Evolutionary conservation across 2,113 vertebrate genomes (phyloP), one percentile per base, ranked within the genome.

Genomic region (Pluvialis apricaria): DNA sequence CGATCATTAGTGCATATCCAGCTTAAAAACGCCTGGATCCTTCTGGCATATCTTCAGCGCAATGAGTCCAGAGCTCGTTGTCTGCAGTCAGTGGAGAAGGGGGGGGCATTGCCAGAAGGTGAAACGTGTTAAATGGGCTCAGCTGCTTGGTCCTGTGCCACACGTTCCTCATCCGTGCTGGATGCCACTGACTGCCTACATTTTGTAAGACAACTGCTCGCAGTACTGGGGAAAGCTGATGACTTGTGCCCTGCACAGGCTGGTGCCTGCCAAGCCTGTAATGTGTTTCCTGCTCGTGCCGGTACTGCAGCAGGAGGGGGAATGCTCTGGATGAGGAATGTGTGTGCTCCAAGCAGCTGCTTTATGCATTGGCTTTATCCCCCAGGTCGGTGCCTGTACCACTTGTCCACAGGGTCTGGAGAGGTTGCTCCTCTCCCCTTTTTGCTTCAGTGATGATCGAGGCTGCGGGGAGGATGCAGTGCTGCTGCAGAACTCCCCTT

Each of bases 281-380:
- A 24, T 0, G 0, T 0, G 0, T 55, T 12, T 28, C 29, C 42
- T 73, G 34, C 62, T 69, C 0, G 0, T 32, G 49, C 16, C 0
- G 1, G 47, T 40, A 4, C n/a, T 51, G 61, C 57, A 68, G 25
- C 45, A 45, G 68, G 71, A 73, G n/a, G 11, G 18, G 16, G 88
- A 77, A 42, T 24, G 25, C 32, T 80, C 13, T 42, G 51, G 15
- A 0, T 51, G 64, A 62, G 34, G 22, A 70, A 47, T n/a, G 14
- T 20, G 4, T 72, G 79, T n/a, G 24, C 31, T 61, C 32, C 22
- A 24, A 32, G 36, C 42, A 77, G 24, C 66, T 76, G 54, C 58
- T 80, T 58, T 78, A 58, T 29, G 14, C 8, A 7, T 60, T 32
- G 34, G 9, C 3, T 64, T 54, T 44, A 26, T 49, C 4, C 38